Percentiles rank a stretch among this genome's conserved stretches.
Evolutionary conservation across 2,888 invertebrate species (phyloP).

Genomic region (Peribatodes rhomboidaria): DNA sequence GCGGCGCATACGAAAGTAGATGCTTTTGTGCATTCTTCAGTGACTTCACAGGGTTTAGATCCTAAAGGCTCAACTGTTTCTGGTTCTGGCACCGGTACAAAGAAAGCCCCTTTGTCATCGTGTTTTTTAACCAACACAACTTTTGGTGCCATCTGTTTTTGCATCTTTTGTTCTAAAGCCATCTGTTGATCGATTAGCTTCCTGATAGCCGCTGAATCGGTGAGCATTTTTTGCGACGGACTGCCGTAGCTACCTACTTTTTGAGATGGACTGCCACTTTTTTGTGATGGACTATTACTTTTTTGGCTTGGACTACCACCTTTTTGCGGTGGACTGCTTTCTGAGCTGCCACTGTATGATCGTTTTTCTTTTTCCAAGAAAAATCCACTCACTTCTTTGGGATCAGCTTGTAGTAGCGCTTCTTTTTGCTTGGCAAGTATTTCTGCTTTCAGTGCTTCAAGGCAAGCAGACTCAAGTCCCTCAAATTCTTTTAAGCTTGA

Average conservation of each 20-base stretch:
- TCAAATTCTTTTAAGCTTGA: slow-evolving; percentile 97
- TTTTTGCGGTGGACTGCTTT: slow-evolving; percentile 86
- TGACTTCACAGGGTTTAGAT: slow-evolving; percentile 60
- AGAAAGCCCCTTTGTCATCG: slow-evolving; percentile 81
- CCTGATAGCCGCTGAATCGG: slow-evolving; percentile 80
- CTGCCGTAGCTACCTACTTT: slow-evolving; percentile 79
- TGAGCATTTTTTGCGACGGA: slow-evolving; percentile 79
- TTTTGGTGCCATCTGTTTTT: slow-evolving; percentile 74
- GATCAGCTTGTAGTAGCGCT: slow-evolving; percentile 89
- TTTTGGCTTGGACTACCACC: slow-evolving; percentile 79
- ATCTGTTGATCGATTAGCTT: slow-evolving; percentile 83
- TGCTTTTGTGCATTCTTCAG: slow-evolving; percentile 77
- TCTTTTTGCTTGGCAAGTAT: slow-evolving; percentile 95
- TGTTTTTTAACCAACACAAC: slow-evolving; percentile 80
- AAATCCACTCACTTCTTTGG: slow-evolving; percentile 79
- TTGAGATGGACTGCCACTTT: slow-evolving; percentile 81
- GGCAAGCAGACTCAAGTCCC: slow-evolving; percentile 94
- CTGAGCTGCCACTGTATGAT: slow-evolving; percentile 86
- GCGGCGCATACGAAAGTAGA: slow-evolving; percentile 80
- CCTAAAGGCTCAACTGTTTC: slow-evolving; percentile 51
- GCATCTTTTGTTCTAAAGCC: slow-evolving; percentile 77
- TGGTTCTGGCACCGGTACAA: slow-evolving; percentile 74
- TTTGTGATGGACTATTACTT: slow-evolving; percentile 81
- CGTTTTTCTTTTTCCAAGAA: slow-evolving; percentile 83
- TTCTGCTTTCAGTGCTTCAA: slow-evolving; percentile 94